Percentiles rank a stretch among this genome's conserved stretches.
Evolutionary conservation across 2,113 vertebrate species (phyloP).

Genomic region (Etheostoma spectabile): DNA sequence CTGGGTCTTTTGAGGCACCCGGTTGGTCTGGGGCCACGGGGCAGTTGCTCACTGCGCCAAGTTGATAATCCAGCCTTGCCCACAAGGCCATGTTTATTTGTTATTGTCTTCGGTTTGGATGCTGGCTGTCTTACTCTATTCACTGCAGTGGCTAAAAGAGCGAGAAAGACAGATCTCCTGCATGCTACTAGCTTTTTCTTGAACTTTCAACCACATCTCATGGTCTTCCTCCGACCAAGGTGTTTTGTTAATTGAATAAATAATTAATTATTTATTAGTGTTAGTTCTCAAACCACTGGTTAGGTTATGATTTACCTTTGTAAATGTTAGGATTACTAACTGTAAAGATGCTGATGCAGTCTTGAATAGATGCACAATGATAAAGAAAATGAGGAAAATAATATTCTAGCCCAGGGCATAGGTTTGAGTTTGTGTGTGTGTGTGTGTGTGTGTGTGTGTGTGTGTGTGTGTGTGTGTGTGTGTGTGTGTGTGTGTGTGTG

Average conservation of each 20-base stretch:
- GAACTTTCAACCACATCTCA: not conserved
- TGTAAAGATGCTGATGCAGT: too few species aligned
- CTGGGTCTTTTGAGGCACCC: not conserved
- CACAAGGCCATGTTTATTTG: slow-evolving; percentile 1
- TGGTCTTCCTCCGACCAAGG: not conserved
- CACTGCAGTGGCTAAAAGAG: not conserved
- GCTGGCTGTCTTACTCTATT: not conserved
- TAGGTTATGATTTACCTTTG: not conserved
- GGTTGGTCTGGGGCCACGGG: not conserved
- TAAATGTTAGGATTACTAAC: not conserved
- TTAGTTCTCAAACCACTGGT: not conserved
- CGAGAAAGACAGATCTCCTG: not conserved
- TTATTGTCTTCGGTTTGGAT: not conserved
- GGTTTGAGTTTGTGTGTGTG: not conserved
- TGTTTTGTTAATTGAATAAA: not conserved
- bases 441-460: too few species aligned
- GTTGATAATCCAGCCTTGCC: not conserved
- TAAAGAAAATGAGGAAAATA: not conserved
- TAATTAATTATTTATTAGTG: not conserved
- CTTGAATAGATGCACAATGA: too few species aligned
- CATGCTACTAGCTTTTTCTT: not conserved
- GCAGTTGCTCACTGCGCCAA: not conserved
- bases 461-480: not conserved
- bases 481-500: not conserved
- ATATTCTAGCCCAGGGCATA: not conserved